Base-by-base conservation (phyloP, 2,113 vertebrate genomes). In the Cyphomyrus discorhynchus region DNA sequence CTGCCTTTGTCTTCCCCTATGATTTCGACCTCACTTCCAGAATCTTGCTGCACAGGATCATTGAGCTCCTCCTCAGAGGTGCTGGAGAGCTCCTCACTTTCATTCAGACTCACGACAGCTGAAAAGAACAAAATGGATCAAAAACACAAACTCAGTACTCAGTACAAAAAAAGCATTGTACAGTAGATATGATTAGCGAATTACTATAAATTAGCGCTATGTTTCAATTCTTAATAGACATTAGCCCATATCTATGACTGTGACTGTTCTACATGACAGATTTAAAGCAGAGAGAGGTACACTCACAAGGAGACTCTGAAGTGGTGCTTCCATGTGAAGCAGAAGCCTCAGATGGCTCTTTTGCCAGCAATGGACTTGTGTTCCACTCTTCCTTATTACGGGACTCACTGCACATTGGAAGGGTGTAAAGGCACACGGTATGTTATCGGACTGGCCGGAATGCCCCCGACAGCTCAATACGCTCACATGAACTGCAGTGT, bases 91-190 rank as follows among this genome's bases (percentile, higher is more conserved):
- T 96, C 96, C 89, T 96, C 96, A 66, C 94, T 95, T 49, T 97
- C 97, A 19, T 93, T 93, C 45, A 96, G 90, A 90, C 92, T 95
- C 45, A 96, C 93, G 50, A 96, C 90, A 94, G 96, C 98, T 99
- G 92, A 6, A 13, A 49, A 89, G 91, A 3, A 87, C 10, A 62
- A 15, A 56, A 66, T 62, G 15, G n/a, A 87, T 17, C 5, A 50
- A 27, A 31, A 27, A 87, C 35, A 49, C 46, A 77, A 31, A 80
- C 47, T 8, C 46, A 80, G 31, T 9, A 47, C 21, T 39, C 10
- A 62, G n/a, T 45, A 24, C 6, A 46, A 84, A 45, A 45, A 82
- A 19, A 47, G 35, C 77, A 82, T 0, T 31, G n/a, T 1, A 77
- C 35, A 19, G 35, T 80, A 89, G 1, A 31, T n/a, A 49, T 13